A percentile compares a stretch with the other conserved stretches of the same genome.
phyloP scores from a whole-genome alignment of 2,888 invertebrate genomes.

The Lasioglossum pauxillum region DNA sequence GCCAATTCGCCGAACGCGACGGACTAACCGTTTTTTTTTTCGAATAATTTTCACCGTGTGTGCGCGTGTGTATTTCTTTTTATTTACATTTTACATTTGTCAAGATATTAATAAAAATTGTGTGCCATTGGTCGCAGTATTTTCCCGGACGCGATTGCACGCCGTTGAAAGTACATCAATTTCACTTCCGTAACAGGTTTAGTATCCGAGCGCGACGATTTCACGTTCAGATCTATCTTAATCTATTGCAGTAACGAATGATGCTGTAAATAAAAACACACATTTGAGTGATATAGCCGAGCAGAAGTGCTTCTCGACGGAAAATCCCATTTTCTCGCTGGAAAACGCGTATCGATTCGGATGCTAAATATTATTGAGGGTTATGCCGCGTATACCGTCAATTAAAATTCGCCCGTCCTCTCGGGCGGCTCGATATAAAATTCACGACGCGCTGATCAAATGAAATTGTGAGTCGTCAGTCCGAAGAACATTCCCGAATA shows the following conservation, averaged over 20 bases:
- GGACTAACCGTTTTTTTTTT: not conserved
- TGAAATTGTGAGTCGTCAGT: not conserved
- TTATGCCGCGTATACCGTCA: not conserved
- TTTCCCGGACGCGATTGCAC: constrained; percentile 1
- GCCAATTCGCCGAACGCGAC: not conserved
- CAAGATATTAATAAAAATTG: constrained; percentile 15
- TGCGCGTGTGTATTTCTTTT: not conserved
- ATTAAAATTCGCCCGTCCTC: not conserved
- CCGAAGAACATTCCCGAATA: not conserved
- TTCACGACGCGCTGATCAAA: not conserved
- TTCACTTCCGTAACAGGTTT: constrained; percentile 15
- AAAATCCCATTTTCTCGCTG: constrained; percentile 18
- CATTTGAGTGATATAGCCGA: constrained; percentile 21
- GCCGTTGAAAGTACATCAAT: constrained; percentile 14
- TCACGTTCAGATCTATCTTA: constrained; percentile 22
- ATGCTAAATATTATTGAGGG: constrained; percentile 13
- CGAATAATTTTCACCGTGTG: not conserved
- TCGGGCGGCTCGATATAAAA: not conserved
- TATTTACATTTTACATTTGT: constrained; percentile 8
- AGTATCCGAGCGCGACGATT: constrained; percentile 12
- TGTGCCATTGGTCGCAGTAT: not conserved
- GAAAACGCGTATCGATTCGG: not conserved
- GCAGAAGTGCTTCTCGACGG: constrained; percentile 17
- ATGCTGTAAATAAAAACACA: constrained; percentile 17
- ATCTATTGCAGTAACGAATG: constrained; percentile 19